Percentiles rank a stretch among this genome's conserved stretches.
Evolutionary conservation across 2,888 invertebrate genomes (phyloP).

Genomic region (Embidobia sp.): DNA sequence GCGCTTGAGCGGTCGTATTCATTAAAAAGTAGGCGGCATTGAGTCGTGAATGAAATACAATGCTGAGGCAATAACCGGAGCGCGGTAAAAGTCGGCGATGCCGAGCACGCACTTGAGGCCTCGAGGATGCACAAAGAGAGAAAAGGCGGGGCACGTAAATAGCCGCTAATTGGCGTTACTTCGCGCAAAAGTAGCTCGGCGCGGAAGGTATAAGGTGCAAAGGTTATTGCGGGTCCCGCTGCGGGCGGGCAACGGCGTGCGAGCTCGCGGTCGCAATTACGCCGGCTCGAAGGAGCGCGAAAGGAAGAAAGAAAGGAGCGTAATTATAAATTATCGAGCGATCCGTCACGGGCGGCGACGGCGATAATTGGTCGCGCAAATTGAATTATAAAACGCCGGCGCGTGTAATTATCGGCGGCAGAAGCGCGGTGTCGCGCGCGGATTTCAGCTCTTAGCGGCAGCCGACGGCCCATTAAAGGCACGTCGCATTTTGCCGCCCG

Average conservation of each 20-base stretch:
- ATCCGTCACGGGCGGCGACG: no score
- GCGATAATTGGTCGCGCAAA: constrained; percentile 24
- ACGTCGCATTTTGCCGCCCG: no score
- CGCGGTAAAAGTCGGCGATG: constrained; percentile 12
- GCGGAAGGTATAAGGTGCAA: no score
- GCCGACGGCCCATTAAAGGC: no score
- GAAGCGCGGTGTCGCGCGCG: no score
- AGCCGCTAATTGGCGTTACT: constrained; percentile 62
- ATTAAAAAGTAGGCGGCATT: constrained; percentile 18
- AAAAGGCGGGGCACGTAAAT: constrained; percentile 49
- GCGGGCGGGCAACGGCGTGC: no score
- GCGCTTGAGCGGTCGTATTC: constrained; percentile 20
- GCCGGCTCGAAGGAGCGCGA: no score
- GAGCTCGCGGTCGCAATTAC: no score
- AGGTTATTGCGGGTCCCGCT: constrained; percentile 48
- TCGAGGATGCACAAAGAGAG: constrained; percentile 19
- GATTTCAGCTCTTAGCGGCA: no score
- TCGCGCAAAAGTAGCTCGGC: constrained; percentile 55
- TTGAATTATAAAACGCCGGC: constrained; percentile 21
- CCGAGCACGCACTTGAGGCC: constrained; percentile 6
- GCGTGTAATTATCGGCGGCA: no score
- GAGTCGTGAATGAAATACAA: constrained; percentile 29
- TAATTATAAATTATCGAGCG: no score
- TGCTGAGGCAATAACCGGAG: constrained; percentile 33
- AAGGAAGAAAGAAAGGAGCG: no score